phyloP scores from a whole-genome alignment of 1,140 invertebrate species.

The Euura lappo region DNA sequence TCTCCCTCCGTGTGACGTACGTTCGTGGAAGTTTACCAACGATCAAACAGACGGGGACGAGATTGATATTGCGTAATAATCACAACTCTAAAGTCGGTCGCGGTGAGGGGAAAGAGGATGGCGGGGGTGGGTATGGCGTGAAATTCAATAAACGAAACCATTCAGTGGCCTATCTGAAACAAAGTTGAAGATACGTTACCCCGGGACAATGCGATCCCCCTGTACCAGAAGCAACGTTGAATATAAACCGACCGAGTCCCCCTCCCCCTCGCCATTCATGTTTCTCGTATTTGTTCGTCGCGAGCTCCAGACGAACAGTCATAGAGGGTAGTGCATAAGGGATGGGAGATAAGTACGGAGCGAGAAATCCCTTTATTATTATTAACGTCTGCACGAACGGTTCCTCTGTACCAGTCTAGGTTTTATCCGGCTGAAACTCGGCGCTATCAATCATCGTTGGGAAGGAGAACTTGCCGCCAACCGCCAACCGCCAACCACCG shows the following conservation, averaged over 20 bases:
- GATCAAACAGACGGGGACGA: not conserved
- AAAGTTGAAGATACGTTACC: constrained; percentile 42
- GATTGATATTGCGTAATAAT: constrained; percentile 11
- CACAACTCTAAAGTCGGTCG: not conserved
- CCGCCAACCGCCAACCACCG: not conserved
- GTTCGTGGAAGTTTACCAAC: not conserved
- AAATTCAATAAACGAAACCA: constrained; percentile 54
- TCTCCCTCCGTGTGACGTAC: not conserved
- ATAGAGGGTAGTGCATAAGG: too few relatives aligned
- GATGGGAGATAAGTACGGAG: too few relatives aligned
- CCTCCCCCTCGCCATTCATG: not conserved
- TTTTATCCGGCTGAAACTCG: not conserved
- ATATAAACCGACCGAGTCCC: not conserved
- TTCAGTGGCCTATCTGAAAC: constrained; percentile 48
- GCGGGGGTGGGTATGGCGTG: constrained; percentile 16
- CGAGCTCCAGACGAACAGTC: too few relatives aligned
- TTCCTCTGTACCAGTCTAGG: not conserved
- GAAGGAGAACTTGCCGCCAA: not conserved
- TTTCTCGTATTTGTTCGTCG: too few relatives aligned
- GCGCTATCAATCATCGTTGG: not conserved
- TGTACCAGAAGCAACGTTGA: not conserved
- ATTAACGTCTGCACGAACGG: constrained; percentile 5
- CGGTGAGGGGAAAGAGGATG: not conserved
- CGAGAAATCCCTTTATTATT: not conserved
- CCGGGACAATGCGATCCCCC: not conserved